Base-by-base conservation (phyloP, 2,797 vertebrate species). In the Mycteria americana region DNA sequence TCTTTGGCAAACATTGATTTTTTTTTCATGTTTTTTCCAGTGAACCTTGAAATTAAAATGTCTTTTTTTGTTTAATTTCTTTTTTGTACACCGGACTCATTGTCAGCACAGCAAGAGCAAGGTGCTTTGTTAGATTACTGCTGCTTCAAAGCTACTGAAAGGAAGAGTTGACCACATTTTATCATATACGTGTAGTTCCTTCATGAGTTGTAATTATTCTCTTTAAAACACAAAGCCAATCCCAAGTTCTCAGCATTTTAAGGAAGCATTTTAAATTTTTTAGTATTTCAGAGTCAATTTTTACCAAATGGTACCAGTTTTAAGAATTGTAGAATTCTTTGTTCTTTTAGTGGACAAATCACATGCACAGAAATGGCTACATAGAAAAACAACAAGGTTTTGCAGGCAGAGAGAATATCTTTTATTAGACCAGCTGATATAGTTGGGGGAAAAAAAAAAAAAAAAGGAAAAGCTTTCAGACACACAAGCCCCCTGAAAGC, bases 31-130 rank as follows among this genome's bases (percentile, higher is more conserved):
- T 97, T 97, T 97, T 96, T 92, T 94, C 94, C 95, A 94, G 87
- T 96, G 97, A 96, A 97, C 97, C 95, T 98, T 93, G 92, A 96
- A 97, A 97, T 97, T 97, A 98, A 97, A 98, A 97, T 96, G 95
- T 92, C 87, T 97, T 96, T 85, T 91, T 95, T 95, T 88, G 62
- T 94, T 96, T 93, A 88, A 89, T 87, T 96, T 93, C 64, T 95
- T 95, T 78, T 95, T 95, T 82, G 67, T 94, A 88, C 94, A 35
- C 82, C 35, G 45, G 92, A 92, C 91, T 96, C 94, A 96, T 88
- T 94, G 95, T 96, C 94, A 93, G 76, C 87, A 64, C 82, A 89
- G 90, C 74, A 74, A 90, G 60, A 88, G 63, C 74, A 94, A 89
- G 93, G 91, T 87, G 80, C 93, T 89, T 94, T 84, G 77, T 93